These are phyloP conservation scores for Oreochromis niloticus DNA, from an alignment of 2,113 vertebrate genomes.

Conservation along the genomic window DNA sequence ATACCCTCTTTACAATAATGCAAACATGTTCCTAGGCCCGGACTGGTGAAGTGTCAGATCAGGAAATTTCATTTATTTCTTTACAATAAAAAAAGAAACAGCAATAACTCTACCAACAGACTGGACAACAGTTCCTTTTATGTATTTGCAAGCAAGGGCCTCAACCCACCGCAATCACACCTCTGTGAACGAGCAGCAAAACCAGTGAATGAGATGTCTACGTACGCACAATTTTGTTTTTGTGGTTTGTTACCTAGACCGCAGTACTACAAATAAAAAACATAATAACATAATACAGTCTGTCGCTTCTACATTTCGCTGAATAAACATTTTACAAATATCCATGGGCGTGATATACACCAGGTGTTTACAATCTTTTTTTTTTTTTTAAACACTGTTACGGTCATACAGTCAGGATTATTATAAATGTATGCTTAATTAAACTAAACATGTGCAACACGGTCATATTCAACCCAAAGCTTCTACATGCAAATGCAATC, in stretches of 20 bases:
- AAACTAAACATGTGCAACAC: not conserved
- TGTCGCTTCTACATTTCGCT: not conserved
- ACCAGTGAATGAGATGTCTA: not conserved
- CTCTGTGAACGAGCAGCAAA: not conserved
- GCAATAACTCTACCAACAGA: not conserved
- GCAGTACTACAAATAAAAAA: not conserved
- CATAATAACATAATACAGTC: not conserved
- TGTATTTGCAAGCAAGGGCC: not conserved
- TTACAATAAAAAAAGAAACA: not conserved
- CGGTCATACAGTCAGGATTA: fast-evolving
- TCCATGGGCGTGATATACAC: not conserved
- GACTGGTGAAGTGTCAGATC: not conserved
- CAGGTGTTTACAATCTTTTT: not conserved
- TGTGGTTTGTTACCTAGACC: not conserved
- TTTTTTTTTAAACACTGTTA: not conserved
- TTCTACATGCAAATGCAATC: not conserved
- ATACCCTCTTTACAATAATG: not conserved
- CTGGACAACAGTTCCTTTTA: not conserved
- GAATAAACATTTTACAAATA: not conserved
- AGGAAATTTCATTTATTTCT: not conserved
- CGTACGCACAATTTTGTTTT: not conserved
- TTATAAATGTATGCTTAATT: not conserved
- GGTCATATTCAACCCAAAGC: not conserved
- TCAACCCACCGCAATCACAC: not conserved
- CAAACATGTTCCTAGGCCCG: fast-evolving